Evolutionary conservation across 2,888 invertebrate genomes (phyloP).

Genomic region (Drosophila borborema): DNA sequence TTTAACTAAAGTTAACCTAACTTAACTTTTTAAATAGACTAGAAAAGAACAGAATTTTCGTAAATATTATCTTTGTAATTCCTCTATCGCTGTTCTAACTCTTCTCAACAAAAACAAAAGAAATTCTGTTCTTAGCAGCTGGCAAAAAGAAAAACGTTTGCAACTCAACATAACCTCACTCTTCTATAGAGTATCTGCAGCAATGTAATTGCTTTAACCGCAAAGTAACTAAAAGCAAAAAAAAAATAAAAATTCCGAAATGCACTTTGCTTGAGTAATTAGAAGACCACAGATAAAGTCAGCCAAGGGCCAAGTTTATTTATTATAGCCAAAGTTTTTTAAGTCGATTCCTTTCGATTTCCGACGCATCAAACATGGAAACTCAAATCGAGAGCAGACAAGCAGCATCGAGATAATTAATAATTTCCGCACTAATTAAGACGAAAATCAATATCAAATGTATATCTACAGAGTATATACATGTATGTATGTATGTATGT

Average conservation of each 20-base stretch:
- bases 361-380: constrained; percentile 6
- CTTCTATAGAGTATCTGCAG: neutral
- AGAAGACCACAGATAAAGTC: constrained; percentile 42
- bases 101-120: neutral
- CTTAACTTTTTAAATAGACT: neutral
- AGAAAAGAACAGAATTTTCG: neutral
- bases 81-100: no score
- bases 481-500: neutral
- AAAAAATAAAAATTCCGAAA: neutral
- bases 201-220: constrained; percentile 15
- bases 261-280: constrained; percentile 34
- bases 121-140: neutral
- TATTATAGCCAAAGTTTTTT: constrained; percentile 14
- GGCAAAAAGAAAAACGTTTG: neutral
- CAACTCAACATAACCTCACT: neutral
- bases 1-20: neutral
- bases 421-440: constrained; percentile 79
- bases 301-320: constrained; percentile 8
- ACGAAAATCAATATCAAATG: constrained; percentile 42
- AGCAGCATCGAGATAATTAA: constrained; percentile 63
- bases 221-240: constrained; percentile 22
- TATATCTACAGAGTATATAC: neutral
- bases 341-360: constrained; percentile 22
- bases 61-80: no score
- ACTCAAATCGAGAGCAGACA: constrained; percentile 31